phyloP scores from a whole-genome alignment of 2,888 invertebrate species.

The Zelleria hepariella region DNA sequence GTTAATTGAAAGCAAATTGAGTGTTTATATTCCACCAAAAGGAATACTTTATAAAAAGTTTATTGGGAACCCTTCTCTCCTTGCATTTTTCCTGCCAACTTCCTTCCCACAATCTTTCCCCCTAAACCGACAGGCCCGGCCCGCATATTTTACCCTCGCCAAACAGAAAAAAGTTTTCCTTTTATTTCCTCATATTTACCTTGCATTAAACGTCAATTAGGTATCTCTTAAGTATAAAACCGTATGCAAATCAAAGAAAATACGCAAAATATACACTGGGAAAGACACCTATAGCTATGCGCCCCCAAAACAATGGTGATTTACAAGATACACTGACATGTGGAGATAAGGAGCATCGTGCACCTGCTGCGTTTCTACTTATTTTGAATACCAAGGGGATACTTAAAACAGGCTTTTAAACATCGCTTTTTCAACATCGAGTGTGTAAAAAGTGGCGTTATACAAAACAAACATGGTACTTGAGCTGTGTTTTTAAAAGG shows the following conservation, averaged over 20 bases:
- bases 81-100: not conserved
- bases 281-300: not conserved
- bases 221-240: not conserved
- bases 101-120: not conserved
- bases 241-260: no score
- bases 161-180: not conserved
- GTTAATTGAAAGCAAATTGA: not conserved
- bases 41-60: not conserved
- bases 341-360: not conserved
- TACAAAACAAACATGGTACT: not conserved
- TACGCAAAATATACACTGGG: no score
- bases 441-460: not conserved
- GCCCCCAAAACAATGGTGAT: not conserved
- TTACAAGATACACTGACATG: not conserved
- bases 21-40: not conserved
- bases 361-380: conserved; percentile 2
- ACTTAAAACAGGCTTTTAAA: not conserved
- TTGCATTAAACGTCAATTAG: not conserved
- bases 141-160: conserved; percentile 1
- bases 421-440: not conserved
- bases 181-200: not conserved
- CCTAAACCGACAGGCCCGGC: not conserved
- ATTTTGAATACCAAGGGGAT: not conserved
- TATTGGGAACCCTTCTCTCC: conserved; percentile 1
- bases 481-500: not conserved